A percentile compares a stretch with the other conserved stretches of the same genome.
Evolutionary conservation across 2,113 vertebrate species (phyloP).

Genomic region (Diphyllodes magnificus): DNA sequence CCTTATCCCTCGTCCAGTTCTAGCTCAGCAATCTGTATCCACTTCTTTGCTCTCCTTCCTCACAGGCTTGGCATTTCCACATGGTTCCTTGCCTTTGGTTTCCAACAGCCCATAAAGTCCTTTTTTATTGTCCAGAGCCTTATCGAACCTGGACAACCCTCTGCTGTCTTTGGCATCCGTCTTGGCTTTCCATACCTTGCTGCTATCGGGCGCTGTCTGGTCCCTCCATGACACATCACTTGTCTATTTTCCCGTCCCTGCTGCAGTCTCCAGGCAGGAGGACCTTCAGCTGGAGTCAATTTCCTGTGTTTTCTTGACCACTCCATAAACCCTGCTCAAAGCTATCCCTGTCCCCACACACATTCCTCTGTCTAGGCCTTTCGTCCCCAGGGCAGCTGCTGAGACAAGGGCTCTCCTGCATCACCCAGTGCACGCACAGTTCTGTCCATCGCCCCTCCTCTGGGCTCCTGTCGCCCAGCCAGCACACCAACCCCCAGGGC

Average conservation of each 20-base stretch:
- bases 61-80: not conserved
- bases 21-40: not conserved
- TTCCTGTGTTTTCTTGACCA: slow-evolving; percentile 58
- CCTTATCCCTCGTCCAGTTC: not conserved
- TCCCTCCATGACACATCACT: not conserved
- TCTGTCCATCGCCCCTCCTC: not conserved
- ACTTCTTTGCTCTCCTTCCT: not conserved
- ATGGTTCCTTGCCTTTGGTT: not conserved
- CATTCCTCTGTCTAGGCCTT: slow-evolving; percentile 8
- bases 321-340: slow-evolving; percentile 26
- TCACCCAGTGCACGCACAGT: accelerated
- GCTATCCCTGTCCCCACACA: slow-evolving; percentile 8
- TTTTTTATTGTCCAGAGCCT: not conserved
- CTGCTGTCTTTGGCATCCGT: slow-evolving; percentile 47
- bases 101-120: not conserved
- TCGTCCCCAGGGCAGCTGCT: not conserved
- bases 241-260: not conserved
- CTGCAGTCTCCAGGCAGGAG: not conserved
- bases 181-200: slow-evolving; percentile 8
- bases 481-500: not conserved
- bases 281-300: slow-evolving; percentile 42
- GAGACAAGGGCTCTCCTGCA: not conserved
- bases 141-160: not conserved
- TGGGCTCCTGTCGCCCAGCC: not conserved
- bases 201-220: not conserved